A percentile compares a stretch with the other conserved stretches of the same genome.
Evolutionary conservation across 2,888 invertebrate species (phyloP).

Genomic region (Thymelicus sylvestris): DNA sequence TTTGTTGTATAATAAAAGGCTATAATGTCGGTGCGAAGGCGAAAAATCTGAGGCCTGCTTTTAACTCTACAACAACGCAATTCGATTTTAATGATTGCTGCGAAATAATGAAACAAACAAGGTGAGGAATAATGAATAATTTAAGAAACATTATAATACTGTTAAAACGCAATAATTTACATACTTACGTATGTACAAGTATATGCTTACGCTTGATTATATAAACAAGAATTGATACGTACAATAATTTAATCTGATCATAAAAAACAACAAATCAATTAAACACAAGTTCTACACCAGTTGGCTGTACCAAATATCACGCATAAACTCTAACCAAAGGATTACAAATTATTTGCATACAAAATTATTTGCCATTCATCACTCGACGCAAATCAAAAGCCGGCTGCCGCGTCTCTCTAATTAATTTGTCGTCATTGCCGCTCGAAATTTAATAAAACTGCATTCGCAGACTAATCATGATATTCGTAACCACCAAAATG

Average conservation of each 20-base stretch:
- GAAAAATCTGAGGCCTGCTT: too few species aligned
- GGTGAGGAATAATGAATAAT: too few species aligned
- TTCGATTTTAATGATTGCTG: too few species aligned
- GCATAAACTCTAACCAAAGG: not conserved
- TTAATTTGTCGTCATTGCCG: conserved; percentile 57
- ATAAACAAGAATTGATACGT: not conserved
- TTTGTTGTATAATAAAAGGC: not conserved
- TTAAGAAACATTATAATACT: too few species aligned
- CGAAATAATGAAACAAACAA: too few species aligned
- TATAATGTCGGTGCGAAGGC: too few species aligned
- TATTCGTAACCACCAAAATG: conserved; percentile 42
- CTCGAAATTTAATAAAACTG: conserved; percentile 52
- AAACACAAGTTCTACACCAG: not conserved
- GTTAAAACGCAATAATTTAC: too few species aligned
- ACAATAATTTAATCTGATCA: not conserved
- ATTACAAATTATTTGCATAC: conserved; percentile 22
- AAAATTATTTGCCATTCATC: conserved; percentile 50
- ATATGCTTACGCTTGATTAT: not conserved
- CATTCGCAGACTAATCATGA: conserved; percentile 35
- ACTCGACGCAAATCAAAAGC: conserved; percentile 46
- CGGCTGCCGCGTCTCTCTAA: conserved; percentile 48
- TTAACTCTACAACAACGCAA: too few species aligned
- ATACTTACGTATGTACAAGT: too few species aligned
- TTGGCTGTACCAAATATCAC: not conserved
- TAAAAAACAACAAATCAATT: not conserved